These are phyloP conservation scores for Acleris laterana DNA, from an alignment of 2,888 invertebrate species.

Conservation along the genomic window DNA sequence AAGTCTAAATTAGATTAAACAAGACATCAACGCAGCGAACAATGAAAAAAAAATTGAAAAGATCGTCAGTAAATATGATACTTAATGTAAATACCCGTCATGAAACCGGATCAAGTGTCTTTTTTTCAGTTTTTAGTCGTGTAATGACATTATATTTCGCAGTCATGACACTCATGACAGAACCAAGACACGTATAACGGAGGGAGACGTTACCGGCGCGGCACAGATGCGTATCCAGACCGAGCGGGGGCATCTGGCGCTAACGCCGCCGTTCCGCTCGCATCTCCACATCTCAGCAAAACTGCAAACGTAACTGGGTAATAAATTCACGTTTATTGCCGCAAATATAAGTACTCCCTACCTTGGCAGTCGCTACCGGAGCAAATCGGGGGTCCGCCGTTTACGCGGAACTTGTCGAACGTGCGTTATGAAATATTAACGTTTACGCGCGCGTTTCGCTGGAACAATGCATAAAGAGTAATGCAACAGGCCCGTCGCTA, in stretches of 20 bases:
- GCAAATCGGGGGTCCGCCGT: constrained; percentile 70
- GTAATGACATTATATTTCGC: no score
- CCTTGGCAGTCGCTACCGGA: constrained; percentile 70
- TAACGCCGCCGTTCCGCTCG: constrained; percentile 64
- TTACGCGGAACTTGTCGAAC: constrained; percentile 63
- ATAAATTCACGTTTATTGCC: constrained; percentile 83
- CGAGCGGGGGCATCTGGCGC: constrained; percentile 56
- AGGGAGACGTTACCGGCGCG: background rate
- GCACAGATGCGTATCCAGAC: constrained; percentile 4
- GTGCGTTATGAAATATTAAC: constrained; percentile 72
- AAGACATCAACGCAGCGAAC: no score
- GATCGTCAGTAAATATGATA: no score
- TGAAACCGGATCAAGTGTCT: no score
- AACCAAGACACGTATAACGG: background rate
- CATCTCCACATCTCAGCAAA: constrained; percentile 79
- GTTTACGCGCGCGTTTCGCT: constrained; percentile 61
- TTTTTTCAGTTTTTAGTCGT: no score
- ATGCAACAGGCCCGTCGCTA: constrained; percentile 48
- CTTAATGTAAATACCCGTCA: no score
- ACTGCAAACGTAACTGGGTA: constrained; percentile 79
- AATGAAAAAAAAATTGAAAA: no score
- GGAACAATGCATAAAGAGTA: constrained; percentile 60
- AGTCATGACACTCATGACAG: background rate
- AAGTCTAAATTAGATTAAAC: no score
- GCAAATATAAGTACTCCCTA: constrained; percentile 70